Evolutionary conservation across 2,888 invertebrate genomes (phyloP).

Genomic region (Margaritifera margaritifera): DNA sequence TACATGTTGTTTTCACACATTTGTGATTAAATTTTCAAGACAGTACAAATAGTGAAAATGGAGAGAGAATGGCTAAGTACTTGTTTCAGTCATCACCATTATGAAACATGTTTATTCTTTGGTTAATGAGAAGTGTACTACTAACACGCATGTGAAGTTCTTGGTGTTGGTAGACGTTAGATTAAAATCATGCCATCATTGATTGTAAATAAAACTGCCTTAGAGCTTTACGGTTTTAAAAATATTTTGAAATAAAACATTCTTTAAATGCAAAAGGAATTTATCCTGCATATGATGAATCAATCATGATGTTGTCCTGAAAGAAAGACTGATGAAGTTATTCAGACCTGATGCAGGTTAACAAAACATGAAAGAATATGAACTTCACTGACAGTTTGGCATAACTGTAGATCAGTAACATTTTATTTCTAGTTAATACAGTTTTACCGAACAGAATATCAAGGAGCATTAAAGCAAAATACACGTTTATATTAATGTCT

Average conservation of each 20-base stretch:
- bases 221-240: too few species aligned
- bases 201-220: too few species aligned
- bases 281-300: slow-evolving; percentile 35
- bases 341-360: too few species aligned
- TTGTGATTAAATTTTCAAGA: background rate
- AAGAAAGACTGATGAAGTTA: slow-evolving; percentile 13
- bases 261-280: too few species aligned
- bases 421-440: background rate
- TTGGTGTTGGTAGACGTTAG: too few species aligned
- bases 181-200: too few species aligned
- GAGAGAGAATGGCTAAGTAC: background rate
- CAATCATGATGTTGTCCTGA: slow-evolving; percentile 53
- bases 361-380: too few species aligned
- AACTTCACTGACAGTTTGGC: too few species aligned
- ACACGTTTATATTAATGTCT: too few species aligned
- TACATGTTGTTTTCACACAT: background rate
- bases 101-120: background rate
- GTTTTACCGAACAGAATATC: background rate
- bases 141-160: background rate
- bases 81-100: background rate
- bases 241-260: too few species aligned
- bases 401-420: background rate
- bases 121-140: background rate
- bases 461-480: too few species aligned
- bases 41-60: background rate